Evolutionary conservation across 1,140 invertebrate species (phyloP).

Genomic region (Cephus cinctus): DNA sequence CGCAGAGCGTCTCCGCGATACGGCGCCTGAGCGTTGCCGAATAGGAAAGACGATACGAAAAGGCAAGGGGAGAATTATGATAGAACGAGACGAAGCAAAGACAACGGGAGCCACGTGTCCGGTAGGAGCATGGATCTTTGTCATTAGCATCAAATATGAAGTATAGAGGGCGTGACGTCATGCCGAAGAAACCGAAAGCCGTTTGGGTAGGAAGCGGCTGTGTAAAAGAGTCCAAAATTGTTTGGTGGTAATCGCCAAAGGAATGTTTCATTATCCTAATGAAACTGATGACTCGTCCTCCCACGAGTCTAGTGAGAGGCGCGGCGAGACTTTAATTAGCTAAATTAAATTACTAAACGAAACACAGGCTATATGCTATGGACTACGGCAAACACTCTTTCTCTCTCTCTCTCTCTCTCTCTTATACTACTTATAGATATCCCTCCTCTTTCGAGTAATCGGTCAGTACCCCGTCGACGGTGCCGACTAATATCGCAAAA

Average conservation of each 20-base stretch:
- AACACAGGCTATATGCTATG: slow-evolving; percentile 20
- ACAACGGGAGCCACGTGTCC: no score
- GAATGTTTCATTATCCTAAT: slow-evolving; percentile 39
- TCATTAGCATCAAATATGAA: neutral
- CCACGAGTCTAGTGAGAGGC: slow-evolving; percentile 15
- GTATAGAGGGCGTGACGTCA: neutral
- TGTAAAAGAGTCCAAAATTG: neutral
- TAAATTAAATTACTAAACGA: slow-evolving; percentile 40
- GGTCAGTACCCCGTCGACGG: no score
- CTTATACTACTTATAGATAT: no score
- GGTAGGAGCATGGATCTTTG: no score
- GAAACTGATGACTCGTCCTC: slow-evolving; percentile 32
- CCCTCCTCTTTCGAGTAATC: no score
- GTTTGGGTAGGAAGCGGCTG: neutral
- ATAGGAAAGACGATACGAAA: neutral
- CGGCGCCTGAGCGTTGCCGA: no score
- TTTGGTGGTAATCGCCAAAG: slow-evolving; percentile 11
- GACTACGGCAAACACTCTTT: slow-evolving; percentile 1
- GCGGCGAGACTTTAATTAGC: slow-evolving; percentile 36
- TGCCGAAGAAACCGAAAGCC: neutral
- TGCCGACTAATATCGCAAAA: slow-evolving; percentile 23
- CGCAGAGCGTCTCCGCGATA: no score
- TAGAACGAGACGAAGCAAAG: no score
- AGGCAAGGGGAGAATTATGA: no score
- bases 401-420: neutral